These are phyloP conservation scores for Oreochromis mossambicus DNA, from an alignment of 2,797 vertebrate genomes.

Conservation along the genomic window DNA sequence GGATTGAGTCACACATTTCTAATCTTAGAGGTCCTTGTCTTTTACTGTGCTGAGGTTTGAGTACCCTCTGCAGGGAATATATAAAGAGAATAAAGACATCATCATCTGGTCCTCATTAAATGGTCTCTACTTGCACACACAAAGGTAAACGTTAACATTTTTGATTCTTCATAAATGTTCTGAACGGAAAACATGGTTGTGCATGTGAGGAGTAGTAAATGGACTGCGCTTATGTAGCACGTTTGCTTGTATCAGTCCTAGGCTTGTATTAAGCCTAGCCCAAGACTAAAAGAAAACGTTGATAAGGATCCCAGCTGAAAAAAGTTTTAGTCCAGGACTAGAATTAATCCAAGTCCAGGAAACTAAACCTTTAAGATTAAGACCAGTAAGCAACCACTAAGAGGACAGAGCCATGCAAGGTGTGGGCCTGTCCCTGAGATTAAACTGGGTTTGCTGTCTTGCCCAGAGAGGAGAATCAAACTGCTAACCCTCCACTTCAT, in stretches of 20 bases:
- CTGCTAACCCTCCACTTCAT: neutral
- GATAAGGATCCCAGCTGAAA: neutral
- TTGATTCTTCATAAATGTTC: neutral
- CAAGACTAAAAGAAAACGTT: neutral
- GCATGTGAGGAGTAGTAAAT: neutral
- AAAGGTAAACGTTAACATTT: neutral
- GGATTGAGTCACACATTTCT: constrained; percentile 1
- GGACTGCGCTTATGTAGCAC: neutral
- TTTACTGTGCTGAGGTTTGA: neutral
- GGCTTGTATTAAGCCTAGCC: neutral
- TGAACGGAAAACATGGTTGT: neutral
- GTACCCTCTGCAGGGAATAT: neutral
- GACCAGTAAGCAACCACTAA: neutral
- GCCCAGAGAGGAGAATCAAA: neutral
- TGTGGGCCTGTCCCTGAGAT: neutral
- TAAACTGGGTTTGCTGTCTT: neutral
- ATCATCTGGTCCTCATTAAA: neutral
- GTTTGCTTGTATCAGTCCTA: neutral
- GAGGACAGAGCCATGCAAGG: neutral
- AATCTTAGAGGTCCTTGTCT: neutral
- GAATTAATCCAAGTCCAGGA: neutral
- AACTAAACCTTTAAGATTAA: neutral
- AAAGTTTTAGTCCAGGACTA: neutral
- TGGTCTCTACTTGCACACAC: neutral
- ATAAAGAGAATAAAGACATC: neutral